Evolutionary conservation across 1,140 invertebrate genomes (phyloP).

Genomic region (Heliconius nattereri): DNA sequence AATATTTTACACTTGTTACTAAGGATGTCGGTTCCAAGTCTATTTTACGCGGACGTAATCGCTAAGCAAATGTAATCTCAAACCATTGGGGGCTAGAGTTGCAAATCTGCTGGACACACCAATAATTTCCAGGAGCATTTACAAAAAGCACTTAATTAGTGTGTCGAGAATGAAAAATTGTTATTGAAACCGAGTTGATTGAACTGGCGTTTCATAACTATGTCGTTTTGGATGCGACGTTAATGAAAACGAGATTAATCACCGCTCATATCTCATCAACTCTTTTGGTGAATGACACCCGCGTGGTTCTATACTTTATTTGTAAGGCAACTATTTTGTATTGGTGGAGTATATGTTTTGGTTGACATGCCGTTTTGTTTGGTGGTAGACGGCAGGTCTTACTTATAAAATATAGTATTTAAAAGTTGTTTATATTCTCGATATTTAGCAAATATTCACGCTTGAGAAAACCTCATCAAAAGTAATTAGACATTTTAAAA

Average conservation of each 20-base stretch:
- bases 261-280: constrained; percentile 60
- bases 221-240: constrained; percentile 77
- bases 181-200: constrained; percentile 80
- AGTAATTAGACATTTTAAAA: too few relatives aligned
- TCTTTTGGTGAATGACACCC: constrained; percentile 61
- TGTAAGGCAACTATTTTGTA: constrained; percentile 43
- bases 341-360: not conserved
- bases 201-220: constrained; percentile 78
- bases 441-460: not conserved
- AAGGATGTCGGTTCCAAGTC: constrained; percentile 76
- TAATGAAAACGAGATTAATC: constrained; percentile 78
- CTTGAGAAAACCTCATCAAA: not conserved
- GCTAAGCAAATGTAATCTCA: constrained; percentile 47
- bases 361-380: not conserved
- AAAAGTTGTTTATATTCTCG: not conserved
- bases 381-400: not conserved
- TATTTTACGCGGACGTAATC: constrained; percentile 48
- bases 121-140: constrained; percentile 62
- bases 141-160: constrained; percentile 81
- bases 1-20: constrained; percentile 82
- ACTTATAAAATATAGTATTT: not conserved
- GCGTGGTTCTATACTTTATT: constrained; percentile 61
- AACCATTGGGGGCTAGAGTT: constrained; percentile 46
- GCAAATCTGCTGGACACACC: constrained; percentile 37
- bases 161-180: constrained; percentile 80